Conservation (phyloP, 2,113 vertebrate species). For the Beaufortia kweichowensis region DNA sequence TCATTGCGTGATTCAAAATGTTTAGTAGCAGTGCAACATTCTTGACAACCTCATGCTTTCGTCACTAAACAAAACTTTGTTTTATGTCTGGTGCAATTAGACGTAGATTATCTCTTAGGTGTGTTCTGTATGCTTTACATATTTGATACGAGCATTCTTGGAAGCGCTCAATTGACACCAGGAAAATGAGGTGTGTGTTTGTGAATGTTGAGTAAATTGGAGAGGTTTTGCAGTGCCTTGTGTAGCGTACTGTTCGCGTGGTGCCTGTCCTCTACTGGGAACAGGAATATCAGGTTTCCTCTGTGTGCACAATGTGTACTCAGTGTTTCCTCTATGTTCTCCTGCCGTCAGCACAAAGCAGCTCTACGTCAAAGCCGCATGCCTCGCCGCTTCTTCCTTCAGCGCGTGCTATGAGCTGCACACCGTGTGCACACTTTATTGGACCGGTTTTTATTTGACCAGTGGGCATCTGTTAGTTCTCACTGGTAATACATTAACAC, state of each 20-base stretch:
- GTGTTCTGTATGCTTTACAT: not conserved
- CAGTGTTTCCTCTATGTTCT: conserved; percentile 71
- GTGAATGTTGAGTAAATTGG: conserved; percentile 32
- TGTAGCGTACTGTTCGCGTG: not conserved
- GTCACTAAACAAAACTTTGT: not conserved
- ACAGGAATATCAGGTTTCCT: conserved; percentile 79
- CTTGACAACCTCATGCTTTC: not conserved
- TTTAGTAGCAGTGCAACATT: not conserved
- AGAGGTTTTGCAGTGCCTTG: conserved; percentile 12
- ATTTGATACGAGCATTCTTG: conserved; percentile 41
- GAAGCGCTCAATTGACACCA: conserved; percentile 1
- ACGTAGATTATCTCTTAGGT: not conserved
- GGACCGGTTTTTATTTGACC: conserved; percentile 25
- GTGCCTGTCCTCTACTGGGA: conserved; percentile 59
- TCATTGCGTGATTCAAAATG: not conserved
- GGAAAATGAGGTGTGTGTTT: conserved; percentile 9
- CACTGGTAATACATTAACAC: conserved; percentile 38
- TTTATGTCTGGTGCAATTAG: not conserved
- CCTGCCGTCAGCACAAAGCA: conserved; percentile 66
- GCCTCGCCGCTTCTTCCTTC: conserved; percentile 44
- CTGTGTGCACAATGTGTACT: conserved; percentile 74
- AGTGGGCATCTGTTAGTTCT: conserved; percentile 27
- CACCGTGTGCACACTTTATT: conserved; percentile 38
- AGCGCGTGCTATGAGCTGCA: conserved; percentile 4
- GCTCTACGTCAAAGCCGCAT: conserved; percentile 56